Evolutionary conservation across 2,113 vertebrate species (phyloP).

Genomic region (Heptranchias perlo): DNA sequence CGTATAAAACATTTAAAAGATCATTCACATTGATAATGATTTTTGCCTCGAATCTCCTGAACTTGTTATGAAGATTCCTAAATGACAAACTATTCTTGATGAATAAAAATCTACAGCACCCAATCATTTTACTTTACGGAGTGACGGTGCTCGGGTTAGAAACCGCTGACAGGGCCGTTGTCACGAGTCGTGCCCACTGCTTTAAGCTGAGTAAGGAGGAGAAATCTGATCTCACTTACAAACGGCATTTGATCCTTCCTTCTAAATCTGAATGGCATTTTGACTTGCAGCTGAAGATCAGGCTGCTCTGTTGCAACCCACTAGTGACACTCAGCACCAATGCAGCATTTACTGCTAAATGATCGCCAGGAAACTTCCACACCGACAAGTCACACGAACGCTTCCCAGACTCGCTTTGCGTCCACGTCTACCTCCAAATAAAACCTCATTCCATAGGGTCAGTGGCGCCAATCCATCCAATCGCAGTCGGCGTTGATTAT

Average conservation of each 20-base stretch:
- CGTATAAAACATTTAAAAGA: background rate
- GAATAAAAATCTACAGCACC: background rate
- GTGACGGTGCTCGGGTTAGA: background rate
- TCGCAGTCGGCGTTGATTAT: background rate
- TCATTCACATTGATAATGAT: background rate
- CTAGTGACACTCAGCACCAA: background rate
- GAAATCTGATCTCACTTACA: constrained; percentile 31
- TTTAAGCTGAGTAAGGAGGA: background rate
- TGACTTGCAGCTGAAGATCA: background rate
- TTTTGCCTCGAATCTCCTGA: background rate
- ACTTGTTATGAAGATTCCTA: background rate
- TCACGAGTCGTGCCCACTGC: background rate
- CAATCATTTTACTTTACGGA: background rate
- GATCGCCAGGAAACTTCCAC: background rate
- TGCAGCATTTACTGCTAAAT: background rate
- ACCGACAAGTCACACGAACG: background rate
- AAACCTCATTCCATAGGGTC: background rate
- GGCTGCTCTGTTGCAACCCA: background rate
- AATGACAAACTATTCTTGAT: background rate
- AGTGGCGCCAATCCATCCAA: background rate
- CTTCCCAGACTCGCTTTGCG: background rate
- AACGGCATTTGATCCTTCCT: constrained; percentile 15
- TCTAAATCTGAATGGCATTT: constrained; percentile 23
- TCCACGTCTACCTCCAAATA: background rate
- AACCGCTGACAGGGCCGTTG: background rate